phyloP scores from a whole-genome alignment of 2,888 invertebrate genomes.

The Drosophila subquinaria region DNA sequence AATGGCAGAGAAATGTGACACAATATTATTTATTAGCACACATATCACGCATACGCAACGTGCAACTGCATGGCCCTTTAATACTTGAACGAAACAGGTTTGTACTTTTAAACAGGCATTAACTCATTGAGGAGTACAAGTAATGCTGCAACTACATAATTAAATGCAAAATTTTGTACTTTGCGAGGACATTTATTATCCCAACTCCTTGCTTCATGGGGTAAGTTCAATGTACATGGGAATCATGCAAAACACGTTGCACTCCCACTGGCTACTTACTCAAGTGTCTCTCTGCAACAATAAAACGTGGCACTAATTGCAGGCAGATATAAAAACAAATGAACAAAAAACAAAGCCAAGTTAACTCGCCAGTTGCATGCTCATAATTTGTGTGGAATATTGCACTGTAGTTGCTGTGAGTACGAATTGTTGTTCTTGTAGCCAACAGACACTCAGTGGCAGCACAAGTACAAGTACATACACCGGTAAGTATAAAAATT shows the following conservation, averaged over 20 bases:
- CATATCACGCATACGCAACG: conserved; percentile 55
- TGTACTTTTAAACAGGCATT: conserved; percentile 29
- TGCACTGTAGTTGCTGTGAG: conserved; percentile 49
- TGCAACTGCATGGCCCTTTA: conserved; percentile 18
- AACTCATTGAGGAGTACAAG: conserved; percentile 3
- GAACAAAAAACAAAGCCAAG: conserved; percentile 32
- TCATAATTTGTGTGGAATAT: conserved; percentile 50
- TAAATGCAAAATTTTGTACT: conserved; percentile 35
- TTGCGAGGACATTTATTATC: conserved; percentile 53
- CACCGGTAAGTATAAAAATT: conserved; percentile 40
- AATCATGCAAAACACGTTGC: conserved; percentile 11
- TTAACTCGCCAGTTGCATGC: conserved; percentile 52
- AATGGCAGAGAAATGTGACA: conserved; percentile 77
- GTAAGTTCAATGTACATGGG: background rate
- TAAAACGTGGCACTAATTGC: conserved; percentile 70
- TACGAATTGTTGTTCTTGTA: conserved; percentile 3
- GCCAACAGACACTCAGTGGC: conserved; percentile 4
- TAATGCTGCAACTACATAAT: conserved; percentile 22
- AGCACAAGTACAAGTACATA: conserved; percentile 23
- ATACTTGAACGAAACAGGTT: conserved; percentile 16
- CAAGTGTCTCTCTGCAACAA: conserved; percentile 33
- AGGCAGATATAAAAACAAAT: conserved; percentile 22
- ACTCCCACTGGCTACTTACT: conserved; percentile 24
- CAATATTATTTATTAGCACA: conserved; percentile 16
- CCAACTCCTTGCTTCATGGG: background rate